These are phyloP conservation scores for Syrmaticus mikado DNA, from an alignment of 2,113 vertebrate species.

Conservation along the genomic window DNA sequence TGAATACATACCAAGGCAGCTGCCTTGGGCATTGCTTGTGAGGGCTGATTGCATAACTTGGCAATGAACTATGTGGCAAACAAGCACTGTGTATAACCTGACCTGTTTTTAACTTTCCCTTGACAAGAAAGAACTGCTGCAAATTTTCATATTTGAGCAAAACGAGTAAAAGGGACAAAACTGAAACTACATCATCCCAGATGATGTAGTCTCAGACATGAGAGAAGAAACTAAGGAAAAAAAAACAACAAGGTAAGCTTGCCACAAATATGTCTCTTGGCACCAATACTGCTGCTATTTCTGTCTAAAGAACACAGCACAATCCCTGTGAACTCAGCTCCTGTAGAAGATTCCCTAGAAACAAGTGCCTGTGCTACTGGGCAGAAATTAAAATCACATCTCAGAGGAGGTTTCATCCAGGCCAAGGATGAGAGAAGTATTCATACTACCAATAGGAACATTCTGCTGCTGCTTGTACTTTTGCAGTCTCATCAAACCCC, in stretches of 20 bases:
- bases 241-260: neutral
- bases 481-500: fast-evolving
- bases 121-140: neutral
- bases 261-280: neutral
- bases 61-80: neutral
- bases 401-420: neutral
- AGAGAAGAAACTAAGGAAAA: neutral
- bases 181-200: neutral
- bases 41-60: fast-evolving
- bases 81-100: fast-evolving
- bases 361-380: fast-evolving
- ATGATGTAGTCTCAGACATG: fast-evolving
- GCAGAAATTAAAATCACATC: neutral
- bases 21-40: neutral
- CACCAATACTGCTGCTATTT: neutral
- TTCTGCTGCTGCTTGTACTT: neutral
- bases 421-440: neutral
- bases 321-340: fast-evolving
- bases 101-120: neutral
- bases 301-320: neutral
- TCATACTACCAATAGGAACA: fast-evolving
- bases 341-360: neutral
- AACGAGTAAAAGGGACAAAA: neutral
- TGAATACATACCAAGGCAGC: neutral
- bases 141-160: neutral